Evolutionary conservation across 2,888 invertebrate species (phyloP), one percentile per base, ranked within the genome.

Genomic region (Sinelater perroti): DNA sequence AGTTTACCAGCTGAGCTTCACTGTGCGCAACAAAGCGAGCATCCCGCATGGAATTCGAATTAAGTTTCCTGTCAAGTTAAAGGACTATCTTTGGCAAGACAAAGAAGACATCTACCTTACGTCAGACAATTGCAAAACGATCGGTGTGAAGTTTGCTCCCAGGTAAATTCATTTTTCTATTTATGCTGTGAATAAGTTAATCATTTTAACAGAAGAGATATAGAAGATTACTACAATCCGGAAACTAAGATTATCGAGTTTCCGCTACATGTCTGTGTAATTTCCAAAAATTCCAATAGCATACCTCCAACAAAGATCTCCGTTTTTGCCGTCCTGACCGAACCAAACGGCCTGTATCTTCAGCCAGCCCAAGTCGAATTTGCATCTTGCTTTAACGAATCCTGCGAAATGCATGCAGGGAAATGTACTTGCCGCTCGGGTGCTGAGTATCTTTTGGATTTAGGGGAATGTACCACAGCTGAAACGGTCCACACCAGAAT

Each of bases 391-490:
- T 14, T 16, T 1, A 30, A 30, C 10, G 38, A 56, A n/a, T 33
- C 49, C 2, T 52, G 61, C 33, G 49, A 64, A 3, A 8, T 70
- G 6, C 53, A 71, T 59, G n/a, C 69, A 26, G 67, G 67, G 1
- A 35, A 47, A 24, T 68, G 69, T 24, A 63, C 57, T 4, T 38
- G 55, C 7, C 21, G 21, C 26, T 21, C 17, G 7, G 16, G 30
- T 24, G 31, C 20, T 2, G 44, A 57, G 2, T 56, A 62, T 26
- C 42, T 64, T 2, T 16, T 71, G 2, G 55, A 72, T 62, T 11
- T 72, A 40, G 72, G 72, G 1, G 40, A 47, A 16, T 70, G 70
- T 24, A 65, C 63, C 4, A 64, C 63, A 1, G 61, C 56, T 16
- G 72, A 72, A 53, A 65, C 64, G 1, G 50, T 71, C 8, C 62